phyloP scores from a whole-genome alignment of 2,888 invertebrate species.

The Epinotia demarniana region DNA sequence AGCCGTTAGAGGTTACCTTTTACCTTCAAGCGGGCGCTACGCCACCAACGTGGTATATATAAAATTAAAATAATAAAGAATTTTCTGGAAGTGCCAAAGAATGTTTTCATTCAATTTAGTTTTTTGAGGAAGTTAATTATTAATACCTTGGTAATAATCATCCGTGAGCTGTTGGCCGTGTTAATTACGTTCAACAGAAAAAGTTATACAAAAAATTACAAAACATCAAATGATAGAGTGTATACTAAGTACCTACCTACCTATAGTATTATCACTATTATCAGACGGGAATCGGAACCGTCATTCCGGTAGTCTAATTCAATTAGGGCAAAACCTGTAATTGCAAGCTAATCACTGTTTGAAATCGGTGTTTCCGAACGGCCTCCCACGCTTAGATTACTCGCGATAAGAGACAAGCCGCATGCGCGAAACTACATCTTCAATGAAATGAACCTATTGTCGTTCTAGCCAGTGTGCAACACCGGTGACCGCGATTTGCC shows the following conservation, averaged over 20 bases:
- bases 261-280: neutral
- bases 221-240: neutral
- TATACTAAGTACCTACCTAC: too few relatives aligned
- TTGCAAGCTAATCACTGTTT: constrained; percentile 19
- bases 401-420: constrained; percentile 46
- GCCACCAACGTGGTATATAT: too few relatives aligned
- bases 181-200: neutral
- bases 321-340: constrained; percentile 20
- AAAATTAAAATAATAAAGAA: too few relatives aligned
- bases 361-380: constrained; percentile 32
- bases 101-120: too few relatives aligned
- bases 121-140: too few relatives aligned
- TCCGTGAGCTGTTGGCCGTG: too few relatives aligned
- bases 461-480: constrained; percentile 33
- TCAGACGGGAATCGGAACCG: constrained; percentile 10
- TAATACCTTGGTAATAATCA: too few relatives aligned
- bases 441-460: constrained; percentile 72
- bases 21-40: too few relatives aligned
- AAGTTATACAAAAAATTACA: neutral
- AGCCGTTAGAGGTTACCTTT: too few relatives aligned
- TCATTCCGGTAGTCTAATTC: constrained; percentile 8
- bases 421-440: constrained; percentile 63
- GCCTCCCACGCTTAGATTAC: constrained; percentile 39
- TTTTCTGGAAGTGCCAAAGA: too few relatives aligned
- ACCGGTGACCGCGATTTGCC: constrained; percentile 53